Evolutionary conservation across 2,888 invertebrate species (phyloP).

Genomic region (Eurytoma californica): DNA sequence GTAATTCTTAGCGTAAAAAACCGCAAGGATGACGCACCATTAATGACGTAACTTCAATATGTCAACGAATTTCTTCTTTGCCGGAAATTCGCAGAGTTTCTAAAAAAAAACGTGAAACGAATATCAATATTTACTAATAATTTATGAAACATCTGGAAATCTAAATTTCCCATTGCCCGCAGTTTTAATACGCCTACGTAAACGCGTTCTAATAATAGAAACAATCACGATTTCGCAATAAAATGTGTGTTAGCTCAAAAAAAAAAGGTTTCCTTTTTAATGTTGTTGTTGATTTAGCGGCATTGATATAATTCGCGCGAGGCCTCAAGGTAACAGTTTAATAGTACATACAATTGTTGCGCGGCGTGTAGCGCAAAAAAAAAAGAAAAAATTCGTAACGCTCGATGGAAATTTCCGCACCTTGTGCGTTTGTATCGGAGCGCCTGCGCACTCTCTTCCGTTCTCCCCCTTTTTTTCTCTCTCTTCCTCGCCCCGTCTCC

Average conservation of each 20-base stretch:
- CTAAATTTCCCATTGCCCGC: no score
- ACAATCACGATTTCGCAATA: no score
- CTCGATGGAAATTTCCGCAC: slow-evolving; percentile 65
- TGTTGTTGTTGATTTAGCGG: background rate
- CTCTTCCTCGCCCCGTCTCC: slow-evolving; percentile 50
- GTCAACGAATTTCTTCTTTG: background rate
- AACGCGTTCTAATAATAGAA: no score
- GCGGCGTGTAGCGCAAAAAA: slow-evolving; percentile 26
- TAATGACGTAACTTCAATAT: slow-evolving; percentile 9
- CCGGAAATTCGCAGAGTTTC: background rate
- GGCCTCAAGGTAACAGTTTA: background rate
- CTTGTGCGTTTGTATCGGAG: slow-evolving; percentile 30
- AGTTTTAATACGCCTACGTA: no score
- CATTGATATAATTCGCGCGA: background rate
- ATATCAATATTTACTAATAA: no score
- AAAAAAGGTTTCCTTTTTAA: background rate
- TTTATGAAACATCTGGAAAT: no score
- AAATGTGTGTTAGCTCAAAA: no score
- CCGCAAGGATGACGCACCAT: slow-evolving; percentile 19
- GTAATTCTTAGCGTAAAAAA: slow-evolving; percentile 7
- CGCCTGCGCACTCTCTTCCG: slow-evolving; percentile 54
- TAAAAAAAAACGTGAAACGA: no score
- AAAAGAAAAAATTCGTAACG: slow-evolving; percentile 44
- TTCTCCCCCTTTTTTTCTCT: slow-evolving; percentile 32
- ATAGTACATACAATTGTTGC: background rate